A percentile compares a stretch with the other conserved stretches of the same genome.
Evolutionary conservation across 2,888 invertebrate genomes (phyloP).

Genomic region (Agrotis ipsilon): DNA sequence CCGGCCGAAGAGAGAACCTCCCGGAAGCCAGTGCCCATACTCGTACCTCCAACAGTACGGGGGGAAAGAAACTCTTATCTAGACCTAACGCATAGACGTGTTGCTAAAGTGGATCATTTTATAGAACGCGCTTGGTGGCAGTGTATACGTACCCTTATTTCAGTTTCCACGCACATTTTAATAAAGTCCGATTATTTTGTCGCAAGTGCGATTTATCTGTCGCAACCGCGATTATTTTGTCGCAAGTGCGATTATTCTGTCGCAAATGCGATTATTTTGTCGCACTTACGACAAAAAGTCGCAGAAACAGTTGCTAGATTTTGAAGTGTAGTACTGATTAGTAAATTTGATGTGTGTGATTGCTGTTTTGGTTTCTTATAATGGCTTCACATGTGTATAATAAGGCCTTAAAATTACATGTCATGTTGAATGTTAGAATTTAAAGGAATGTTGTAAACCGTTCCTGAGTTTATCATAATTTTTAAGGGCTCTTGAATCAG

Average conservation of each 20-base stretch:
- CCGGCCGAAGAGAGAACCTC: slow-evolving; percentile 82
- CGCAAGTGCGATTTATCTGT: slow-evolving; percentile 20
- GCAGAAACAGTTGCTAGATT: slow-evolving; percentile 14
- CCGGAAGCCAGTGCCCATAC: slow-evolving; percentile 77
- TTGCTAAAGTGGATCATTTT: slow-evolving; percentile 70
- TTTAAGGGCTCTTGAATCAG: slow-evolving; percentile 11
- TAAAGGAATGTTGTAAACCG: slow-evolving; percentile 1
- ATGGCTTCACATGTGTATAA: slow-evolving; percentile 42
- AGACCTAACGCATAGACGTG: slow-evolving; percentile 76
- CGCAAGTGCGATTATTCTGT: slow-evolving; percentile 20
- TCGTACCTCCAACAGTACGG: slow-evolving; percentile 78
- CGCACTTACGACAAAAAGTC: slow-evolving; percentile 14
- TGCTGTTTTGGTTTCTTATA: slow-evolving; percentile 35
- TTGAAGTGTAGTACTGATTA: slow-evolving; percentile 50
- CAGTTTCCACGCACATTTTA: slow-evolving; percentile 38
- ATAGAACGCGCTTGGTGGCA: slow-evolving; percentile 78
- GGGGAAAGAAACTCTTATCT: slow-evolving; percentile 88
- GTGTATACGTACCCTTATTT: slow-evolving; percentile 79
- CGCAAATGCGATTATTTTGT: slow-evolving; percentile 15
- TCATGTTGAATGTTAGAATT: slow-evolving; percentile 42
- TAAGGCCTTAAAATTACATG: slow-evolving; percentile 58
- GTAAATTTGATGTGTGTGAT: slow-evolving; percentile 43
- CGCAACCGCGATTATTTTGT: slow-evolving; percentile 19
- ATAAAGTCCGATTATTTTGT: slow-evolving; percentile 9
- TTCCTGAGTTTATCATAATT: slow-evolving; percentile 10